These are phyloP conservation scores for Cydia pomonella DNA, from an alignment of 1,140 invertebrate genomes.

Conservation along the genomic window DNA sequence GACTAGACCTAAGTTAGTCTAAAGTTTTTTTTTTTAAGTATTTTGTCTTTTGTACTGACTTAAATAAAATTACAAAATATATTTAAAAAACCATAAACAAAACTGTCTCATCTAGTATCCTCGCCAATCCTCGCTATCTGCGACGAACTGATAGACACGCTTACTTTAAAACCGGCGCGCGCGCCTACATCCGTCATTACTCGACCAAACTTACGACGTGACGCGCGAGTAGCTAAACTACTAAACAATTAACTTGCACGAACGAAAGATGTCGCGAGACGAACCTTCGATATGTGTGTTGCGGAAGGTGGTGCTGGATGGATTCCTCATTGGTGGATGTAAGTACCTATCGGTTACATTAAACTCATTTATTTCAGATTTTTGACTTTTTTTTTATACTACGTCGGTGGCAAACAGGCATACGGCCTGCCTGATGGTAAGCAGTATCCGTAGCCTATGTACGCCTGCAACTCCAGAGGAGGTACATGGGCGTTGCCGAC, in stretches of 20 bases:
- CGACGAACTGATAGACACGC: neutral
- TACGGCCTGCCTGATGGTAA: too few relatives aligned
- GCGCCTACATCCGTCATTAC: neutral
- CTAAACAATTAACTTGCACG: neutral
- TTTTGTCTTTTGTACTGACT: too few relatives aligned
- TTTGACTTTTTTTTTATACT: too few relatives aligned
- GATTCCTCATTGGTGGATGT: slow-evolving; percentile 50
- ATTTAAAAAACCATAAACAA: too few relatives aligned
- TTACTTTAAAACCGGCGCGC: slow-evolving; percentile 19
- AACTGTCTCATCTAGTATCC: neutral
- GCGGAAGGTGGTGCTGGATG: slow-evolving; percentile 52
- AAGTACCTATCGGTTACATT: slow-evolving; percentile 42
- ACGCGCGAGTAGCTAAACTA: neutral
- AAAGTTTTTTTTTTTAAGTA: too few relatives aligned
- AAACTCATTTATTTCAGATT: too few relatives aligned
- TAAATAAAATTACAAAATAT: too few relatives aligned
- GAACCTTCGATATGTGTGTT: slow-evolving; percentile 48
- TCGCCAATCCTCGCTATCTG: neutral
- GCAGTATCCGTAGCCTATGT: too few relatives aligned
- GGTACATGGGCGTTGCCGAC: too few relatives aligned
- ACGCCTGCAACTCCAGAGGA: too few relatives aligned
- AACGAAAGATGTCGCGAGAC: slow-evolving; percentile 46
- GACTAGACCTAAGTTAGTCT: too few relatives aligned
- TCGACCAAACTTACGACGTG: neutral
- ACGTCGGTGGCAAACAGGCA: too few relatives aligned